A percentile compares a stretch with the other conserved stretches of the same genome.
These are phyloP conservation scores for Mormyrus iriodes DNA, from an alignment of 2,113 vertebrate genomes.

Conservation along the genomic window DNA sequence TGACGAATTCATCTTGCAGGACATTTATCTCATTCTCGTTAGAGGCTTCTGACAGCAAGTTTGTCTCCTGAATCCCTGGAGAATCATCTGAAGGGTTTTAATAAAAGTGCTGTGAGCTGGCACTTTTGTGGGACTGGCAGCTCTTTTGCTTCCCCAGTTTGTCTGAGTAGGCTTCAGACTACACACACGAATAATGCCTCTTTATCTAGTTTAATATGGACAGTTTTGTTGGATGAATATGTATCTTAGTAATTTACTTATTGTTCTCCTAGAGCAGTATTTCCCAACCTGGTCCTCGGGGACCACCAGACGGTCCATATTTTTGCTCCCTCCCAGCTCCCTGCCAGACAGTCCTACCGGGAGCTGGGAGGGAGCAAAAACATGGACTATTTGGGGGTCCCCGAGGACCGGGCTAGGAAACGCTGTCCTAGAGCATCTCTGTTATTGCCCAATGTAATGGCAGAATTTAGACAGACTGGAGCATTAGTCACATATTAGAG, in stretches of 20 bases:
- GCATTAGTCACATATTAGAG: neutral
- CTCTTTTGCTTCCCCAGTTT: neutral
- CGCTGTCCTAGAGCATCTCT: neutral
- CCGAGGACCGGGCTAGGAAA: neutral
- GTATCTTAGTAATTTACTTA: neutral
- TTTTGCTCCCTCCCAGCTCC: neutral
- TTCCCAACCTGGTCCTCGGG: neutral
- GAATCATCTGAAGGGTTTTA: neutral
- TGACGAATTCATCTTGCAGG: neutral
- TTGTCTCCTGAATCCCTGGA: neutral
- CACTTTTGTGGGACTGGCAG: neutral
- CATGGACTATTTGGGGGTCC: neutral
- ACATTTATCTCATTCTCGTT: neutral
- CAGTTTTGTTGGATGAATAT: neutral
- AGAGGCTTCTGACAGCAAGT: neutral
- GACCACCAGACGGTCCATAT: neutral
- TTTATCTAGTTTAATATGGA: neutral
- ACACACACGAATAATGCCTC: neutral
- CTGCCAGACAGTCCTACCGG: neutral
- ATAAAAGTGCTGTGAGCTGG: neutral
- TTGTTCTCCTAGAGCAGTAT: neutral
- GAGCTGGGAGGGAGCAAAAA: neutral
- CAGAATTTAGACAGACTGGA: neutral
- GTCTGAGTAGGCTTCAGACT: neutral
- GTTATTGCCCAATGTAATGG: neutral